Base-by-base conservation (phyloP, 2,797 vertebrate species). In the Alectoris magna region DNA sequence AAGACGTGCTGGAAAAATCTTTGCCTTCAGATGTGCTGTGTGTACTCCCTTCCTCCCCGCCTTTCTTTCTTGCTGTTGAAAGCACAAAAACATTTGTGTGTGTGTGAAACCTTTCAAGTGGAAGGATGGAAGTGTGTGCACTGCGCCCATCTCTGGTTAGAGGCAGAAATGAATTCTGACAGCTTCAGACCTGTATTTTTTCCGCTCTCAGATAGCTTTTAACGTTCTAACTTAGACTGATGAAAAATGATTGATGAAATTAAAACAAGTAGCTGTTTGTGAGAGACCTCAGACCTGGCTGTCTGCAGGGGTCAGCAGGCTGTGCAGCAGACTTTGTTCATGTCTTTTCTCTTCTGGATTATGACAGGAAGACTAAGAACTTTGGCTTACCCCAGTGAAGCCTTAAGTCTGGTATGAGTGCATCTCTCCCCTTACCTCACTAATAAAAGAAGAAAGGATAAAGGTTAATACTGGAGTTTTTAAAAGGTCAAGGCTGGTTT, bases 241-340 rank as follows among this genome's bases (percentile, higher is more conserved):
- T 84, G 87, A 80, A 72, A 87, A 91, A 77, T 29, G 27, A 79
- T 74, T 51, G 39, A 63, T 75, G 81, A 94, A 88, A 68, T 74
- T 69, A 29, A 88, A 88, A 81, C 56, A 95, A 91, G 77, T 80
- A 85, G 39, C 78, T 84, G 38, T 78, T 93, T 89, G 56, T 92
- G 81, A 76, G 75, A 83, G 63, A 67, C 55, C 24, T 81, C 84
- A 73, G 71, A 73, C 39, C 13, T 81, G 69, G 12, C 84, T 74
- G 55, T 71, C 68, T 64, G 3, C 38, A 41, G 70, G 68, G 68
- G 41, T 93, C 84, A 88, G 71, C 87, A 81, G 24, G 55, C 69
- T 78, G 26, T 79, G 69, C 21, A 3, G 67, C 41, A 73, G 78
- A 67, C 49, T 89, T 80, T 56, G 41, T 17, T 39, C n/a, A 31